phyloP scores from a whole-genome alignment of 2,797 vertebrate species.

The Margarornis squamiger region DNA sequence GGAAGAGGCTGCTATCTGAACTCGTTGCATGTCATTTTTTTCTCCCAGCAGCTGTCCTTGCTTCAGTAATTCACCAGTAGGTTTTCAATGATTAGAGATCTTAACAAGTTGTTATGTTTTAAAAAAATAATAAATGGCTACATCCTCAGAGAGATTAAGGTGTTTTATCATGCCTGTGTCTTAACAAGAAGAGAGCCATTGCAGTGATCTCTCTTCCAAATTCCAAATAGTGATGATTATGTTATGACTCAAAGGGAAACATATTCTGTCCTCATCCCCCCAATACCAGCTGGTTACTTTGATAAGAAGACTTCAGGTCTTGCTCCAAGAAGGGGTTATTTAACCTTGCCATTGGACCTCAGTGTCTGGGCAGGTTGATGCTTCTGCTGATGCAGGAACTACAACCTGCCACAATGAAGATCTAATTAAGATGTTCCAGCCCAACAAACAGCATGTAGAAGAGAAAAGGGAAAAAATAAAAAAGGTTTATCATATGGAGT shows the following conservation, averaged over 20 bases:
- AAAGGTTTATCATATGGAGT: conserved; percentile 12
- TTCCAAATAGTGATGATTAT: conserved; percentile 14
- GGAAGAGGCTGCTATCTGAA: background rate
- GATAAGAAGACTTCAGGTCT: conserved; percentile 68
- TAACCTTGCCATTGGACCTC: conserved; percentile 63
- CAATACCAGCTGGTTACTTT: conserved; percentile 45
- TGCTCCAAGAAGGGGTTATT: conserved; percentile 48
- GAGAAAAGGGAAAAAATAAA: background rate
- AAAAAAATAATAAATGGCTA: conserved; percentile 20
- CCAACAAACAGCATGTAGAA: conserved; percentile 57
- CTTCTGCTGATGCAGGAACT: conserved; percentile 70
- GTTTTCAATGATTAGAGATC: conserved; percentile 70
- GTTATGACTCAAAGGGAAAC: background rate
- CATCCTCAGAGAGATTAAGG: conserved; percentile 24
- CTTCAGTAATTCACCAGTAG: conserved; percentile 82
- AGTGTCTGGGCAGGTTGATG: conserved; percentile 59
- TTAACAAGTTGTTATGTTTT: background rate
- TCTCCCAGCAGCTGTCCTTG: conserved; percentile 34
- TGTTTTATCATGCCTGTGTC: conserved; percentile 65
- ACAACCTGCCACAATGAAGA: conserved; percentile 50
- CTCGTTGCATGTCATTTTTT: background rate
- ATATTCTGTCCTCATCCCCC: background rate
- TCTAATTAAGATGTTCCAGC: conserved; percentile 40
- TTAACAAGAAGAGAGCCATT: conserved; percentile 50
- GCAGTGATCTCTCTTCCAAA: conserved; percentile 14